Evolutionary conservation across 2,888 invertebrate genomes (phyloP), one percentile per base, ranked within the genome.

Genomic region (Phengaris alcon): DNA sequence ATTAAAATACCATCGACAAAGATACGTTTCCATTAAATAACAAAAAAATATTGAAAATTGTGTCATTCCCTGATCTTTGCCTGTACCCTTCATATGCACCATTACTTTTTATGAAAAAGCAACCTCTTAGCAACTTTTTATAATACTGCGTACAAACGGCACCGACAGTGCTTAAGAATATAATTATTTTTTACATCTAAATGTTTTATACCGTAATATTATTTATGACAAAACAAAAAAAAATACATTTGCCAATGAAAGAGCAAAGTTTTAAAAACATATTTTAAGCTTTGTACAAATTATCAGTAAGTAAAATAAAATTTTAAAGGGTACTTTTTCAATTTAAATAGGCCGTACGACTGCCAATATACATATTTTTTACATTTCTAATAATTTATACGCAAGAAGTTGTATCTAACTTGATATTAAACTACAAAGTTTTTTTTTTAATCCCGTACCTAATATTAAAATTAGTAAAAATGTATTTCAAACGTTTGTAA

Each of bases 31-130:
- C 22, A 22, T 22, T 22, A 22, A 22, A 22, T 22, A 22, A 22
- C 22, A 22, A 22, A 22, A 22, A 22, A 22, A 22, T 22, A 22
- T 22, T 22, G 22, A 22, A 22, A 22, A 22, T 22, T 22, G 22
- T 22, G 22, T 22, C 22, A 22, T 22, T 22, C 22, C 22, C 22
- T 22, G 22, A 22, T 22, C 22, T 22, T 22, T 22, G 22, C 22
- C 22, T 1, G 22, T 22, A 22, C 22, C 22, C 22, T 22, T 22
- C 22, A 22, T 64, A 64, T 12, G 64, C 64, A 64, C 64, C 64
- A 64, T 64, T 64, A 44, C 35, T 64, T 64, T 44, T 35, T 64
- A 64, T 64, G 44, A 64, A 64, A 64, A 64, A 64, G 59, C 35
- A 44, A 64, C 35, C 4, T 12, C 22, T 22, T 22, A 22, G 59